Base-by-base conservation (phyloP, 1,140 invertebrate species). In the Leptinotarsa lineolata region DNA sequence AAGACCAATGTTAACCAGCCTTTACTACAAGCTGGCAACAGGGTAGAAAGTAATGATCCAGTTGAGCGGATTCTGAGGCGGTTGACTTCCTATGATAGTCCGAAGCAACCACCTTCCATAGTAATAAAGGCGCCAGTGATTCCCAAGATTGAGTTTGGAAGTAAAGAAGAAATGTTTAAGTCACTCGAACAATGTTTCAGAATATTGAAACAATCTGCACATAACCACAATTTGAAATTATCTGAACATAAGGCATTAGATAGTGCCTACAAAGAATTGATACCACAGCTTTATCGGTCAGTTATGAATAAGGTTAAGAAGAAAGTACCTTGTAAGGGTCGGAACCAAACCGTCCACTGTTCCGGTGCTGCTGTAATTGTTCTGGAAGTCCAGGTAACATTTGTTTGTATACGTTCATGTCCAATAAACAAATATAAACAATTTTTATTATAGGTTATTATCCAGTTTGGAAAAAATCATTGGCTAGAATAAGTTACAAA, bases 191-290 rank as follows among this genome's bases (percentile, higher is more conserved):
- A 86, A 2, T 87, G 89, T 78, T 84, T 92, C 3, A 87, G 86
- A 77, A 82, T 84, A 12, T 85, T 92, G 20, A 81, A 86, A 15
- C 86, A 90, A 66, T 91, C 88, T 84, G 88, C 91, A 15, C 87
- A 89, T 70, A 81, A 80, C 75, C 84, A 85, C 71, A 76, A 69
- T 70, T 78, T 89, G 20, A 85, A 89, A 76, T 83, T 90, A 16
- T 88, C 89, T 1, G 90, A 92, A 77, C 88, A 92, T 67, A 90
- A 88, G 20, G 89, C 89, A 0, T 81, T 93, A 13, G 91, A 94
- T 83, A 88, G 89, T 70, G 87, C 83, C 22, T 93, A 91, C 77
- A 78, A 91, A 59, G 91, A 93, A 74, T 78, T 90, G 16, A 82
- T 93, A 15, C 89, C 91, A 2, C 85, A 88, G 6, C 82, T 93